Evolutionary conservation across 2,113 vertebrate species (phyloP), one percentile per base, ranked within the genome.

Genomic region (Balaeniceps rex): DNA sequence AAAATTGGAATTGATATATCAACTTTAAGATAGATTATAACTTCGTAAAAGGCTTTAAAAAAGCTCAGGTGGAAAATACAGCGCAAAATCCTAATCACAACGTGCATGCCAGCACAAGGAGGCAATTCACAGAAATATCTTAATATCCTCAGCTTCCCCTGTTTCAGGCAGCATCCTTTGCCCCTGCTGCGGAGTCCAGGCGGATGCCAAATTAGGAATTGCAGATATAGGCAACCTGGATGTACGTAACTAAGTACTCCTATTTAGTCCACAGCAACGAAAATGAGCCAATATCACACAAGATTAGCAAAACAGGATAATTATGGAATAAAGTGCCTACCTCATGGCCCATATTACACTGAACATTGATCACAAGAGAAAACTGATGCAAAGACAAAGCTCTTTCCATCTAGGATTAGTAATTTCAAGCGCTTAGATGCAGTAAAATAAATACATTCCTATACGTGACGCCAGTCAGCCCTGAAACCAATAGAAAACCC

Each of bases 221-320:
- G 21, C 24, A 16, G 36, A 18, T 1, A 33, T 0, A 23, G 51
- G 46, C 49, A 77, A 16, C 33, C 23, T 19, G 1, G 13, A 5
- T 0, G 1, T 4, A 28, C 0, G 23, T 7, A 58, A 78, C 36
- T 4, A 4, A 4, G 5, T 8, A 4, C 23, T 68, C 31, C 55
- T 12, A 1, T 0, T 5, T 16, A 10, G 16, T 12, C 54, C 47
- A 44, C 13, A 47, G 38, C 65, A 46, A 72, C 0, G 1, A 60
- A 76, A 75, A 19, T 0, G 23, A 87, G 63, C 84, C 54, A 21
- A 3, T 33, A 49, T 34, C n/a, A 21, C n/a, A 12, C 52, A 9
- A 34, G n/a, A n/a, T n/a, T n/a, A n/a, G n/a, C n/a, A n/a, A n/a
- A n/a, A n/a, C n/a, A n/a, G n/a, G n/a, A n/a, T n/a, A n/a, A n/a